phyloP scores from a whole-genome alignment of 23 tunicate species.

The Trididemnum nubilum region DNA sequence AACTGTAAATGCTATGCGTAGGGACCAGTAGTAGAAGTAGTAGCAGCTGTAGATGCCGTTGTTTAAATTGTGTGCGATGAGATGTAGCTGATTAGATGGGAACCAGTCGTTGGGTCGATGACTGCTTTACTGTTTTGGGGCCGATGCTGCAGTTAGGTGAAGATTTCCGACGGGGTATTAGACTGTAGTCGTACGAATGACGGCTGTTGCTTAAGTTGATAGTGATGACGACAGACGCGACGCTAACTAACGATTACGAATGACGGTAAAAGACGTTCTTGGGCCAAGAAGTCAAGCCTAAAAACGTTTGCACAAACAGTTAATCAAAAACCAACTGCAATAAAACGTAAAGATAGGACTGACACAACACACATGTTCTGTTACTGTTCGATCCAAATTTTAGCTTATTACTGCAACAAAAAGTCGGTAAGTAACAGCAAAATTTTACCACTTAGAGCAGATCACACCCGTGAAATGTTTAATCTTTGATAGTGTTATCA shows the following conservation, averaged over 20 bases:
- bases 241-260: constrained; percentile 36
- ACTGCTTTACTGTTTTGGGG: constrained; percentile 5
- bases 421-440: too few relatives aligned
- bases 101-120: constrained; percentile 13
- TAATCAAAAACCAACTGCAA: background rate
- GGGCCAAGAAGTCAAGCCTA: constrained; percentile 20
- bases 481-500: too few relatives aligned
- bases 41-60: background rate
- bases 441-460: too few relatives aligned
- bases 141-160: too few relatives aligned
- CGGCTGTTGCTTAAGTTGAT: background rate
- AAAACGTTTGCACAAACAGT: constrained; percentile 23
- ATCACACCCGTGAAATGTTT: too few relatives aligned
- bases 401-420: too few relatives aligned
- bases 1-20: background rate
- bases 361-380: too few relatives aligned
- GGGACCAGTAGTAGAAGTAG: background rate
- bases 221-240: background rate
- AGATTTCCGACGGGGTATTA: background rate
- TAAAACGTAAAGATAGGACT: too few relatives aligned
- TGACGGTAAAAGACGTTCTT: constrained; percentile 42
- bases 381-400: too few relatives aligned
- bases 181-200: background rate
- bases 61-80: background rate
- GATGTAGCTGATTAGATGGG: background rate